A percentile compares a stretch with the other conserved stretches of the same genome.
Evolutionary conservation across 2,888 invertebrate genomes (phyloP).

Genomic region (Temnothorax rugatulus): DNA sequence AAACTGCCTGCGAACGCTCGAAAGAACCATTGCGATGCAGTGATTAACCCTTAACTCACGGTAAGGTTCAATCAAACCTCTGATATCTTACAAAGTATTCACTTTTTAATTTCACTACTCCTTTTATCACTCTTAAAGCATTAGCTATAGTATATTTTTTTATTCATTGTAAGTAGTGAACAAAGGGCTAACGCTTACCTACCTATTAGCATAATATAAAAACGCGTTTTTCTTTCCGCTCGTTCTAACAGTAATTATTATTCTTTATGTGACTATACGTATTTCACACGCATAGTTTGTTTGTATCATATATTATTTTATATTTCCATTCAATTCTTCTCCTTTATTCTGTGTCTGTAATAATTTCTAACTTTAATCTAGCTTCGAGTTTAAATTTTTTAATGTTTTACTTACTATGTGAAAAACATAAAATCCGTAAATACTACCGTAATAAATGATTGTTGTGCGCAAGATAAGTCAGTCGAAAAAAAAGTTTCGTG

Average conservation of each 20-base stretch:
- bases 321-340: not conserved
- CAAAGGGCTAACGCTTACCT: not conserved
- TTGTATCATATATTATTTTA: not conserved
- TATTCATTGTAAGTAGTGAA: not conserved
- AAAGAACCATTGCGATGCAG: slow-evolving; percentile 64
- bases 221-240: not conserved
- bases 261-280: not conserved
- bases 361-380: slow-evolving; percentile 8
- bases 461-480: not conserved
- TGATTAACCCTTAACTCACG: slow-evolving; percentile 70
- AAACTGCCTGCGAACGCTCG: slow-evolving; percentile 66
- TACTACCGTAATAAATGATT: not conserved
- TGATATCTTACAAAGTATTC: slow-evolving; percentile 13
- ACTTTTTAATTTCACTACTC: not conserved
- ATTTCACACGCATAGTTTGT: not conserved
- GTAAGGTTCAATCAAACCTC: slow-evolving; percentile 20
- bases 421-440: not conserved
- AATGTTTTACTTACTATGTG: not conserved
- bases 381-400: not conserved
- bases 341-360: not conserved
- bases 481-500: not conserved
- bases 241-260: not conserved
- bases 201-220: not conserved
- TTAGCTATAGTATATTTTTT: not conserved
- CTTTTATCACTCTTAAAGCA: not conserved